A percentile compares a stretch with the other conserved stretches of the same genome.
phyloP scores from a whole-genome alignment of 2,888 invertebrate species.

The Emmelina monodactyla region DNA sequence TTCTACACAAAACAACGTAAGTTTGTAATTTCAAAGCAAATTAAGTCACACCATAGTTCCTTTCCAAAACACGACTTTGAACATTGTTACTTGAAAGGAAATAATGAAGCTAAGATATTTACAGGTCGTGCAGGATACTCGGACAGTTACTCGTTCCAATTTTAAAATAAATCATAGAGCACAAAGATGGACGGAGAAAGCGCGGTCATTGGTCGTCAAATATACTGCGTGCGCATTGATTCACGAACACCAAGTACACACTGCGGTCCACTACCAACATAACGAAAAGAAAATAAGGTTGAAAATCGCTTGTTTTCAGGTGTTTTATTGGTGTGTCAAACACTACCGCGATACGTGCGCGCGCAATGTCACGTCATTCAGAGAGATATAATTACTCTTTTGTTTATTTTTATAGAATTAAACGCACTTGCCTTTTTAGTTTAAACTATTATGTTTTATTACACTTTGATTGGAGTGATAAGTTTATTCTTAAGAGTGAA shows the following conservation, averaged over 20 bases:
- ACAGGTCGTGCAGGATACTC: too few relatives aligned
- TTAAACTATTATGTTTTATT: too few relatives aligned
- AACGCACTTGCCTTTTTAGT: too few relatives aligned
- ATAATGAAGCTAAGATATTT: too few relatives aligned
- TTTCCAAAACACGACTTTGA: too few relatives aligned
- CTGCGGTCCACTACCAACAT: background rate
- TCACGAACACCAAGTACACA: constrained; percentile 29
- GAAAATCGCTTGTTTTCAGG: background rate
- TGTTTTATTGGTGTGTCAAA: background rate
- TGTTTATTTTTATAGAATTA: constrained; percentile 48
- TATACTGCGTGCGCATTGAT: constrained; percentile 46
- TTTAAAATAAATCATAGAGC: constrained; percentile 41
- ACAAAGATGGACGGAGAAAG: constrained; percentile 56
- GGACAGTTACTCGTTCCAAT: constrained; percentile 37
- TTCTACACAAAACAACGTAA: too few relatives aligned
- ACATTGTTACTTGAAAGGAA: too few relatives aligned
- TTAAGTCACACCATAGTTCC: too few relatives aligned
- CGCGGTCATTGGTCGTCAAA: constrained; percentile 60
- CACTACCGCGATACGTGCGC: constrained; percentile 48
- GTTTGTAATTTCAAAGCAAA: too few relatives aligned
- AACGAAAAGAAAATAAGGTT: background rate
- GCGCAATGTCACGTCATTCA: constrained; percentile 25
- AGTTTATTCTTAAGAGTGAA: too few relatives aligned
- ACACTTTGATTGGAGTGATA: too few relatives aligned
- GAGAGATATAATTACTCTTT: constrained; percentile 58